Conservation (phyloP, 2,888 invertebrate genomes). For the Griposia aprilina region DNA sequence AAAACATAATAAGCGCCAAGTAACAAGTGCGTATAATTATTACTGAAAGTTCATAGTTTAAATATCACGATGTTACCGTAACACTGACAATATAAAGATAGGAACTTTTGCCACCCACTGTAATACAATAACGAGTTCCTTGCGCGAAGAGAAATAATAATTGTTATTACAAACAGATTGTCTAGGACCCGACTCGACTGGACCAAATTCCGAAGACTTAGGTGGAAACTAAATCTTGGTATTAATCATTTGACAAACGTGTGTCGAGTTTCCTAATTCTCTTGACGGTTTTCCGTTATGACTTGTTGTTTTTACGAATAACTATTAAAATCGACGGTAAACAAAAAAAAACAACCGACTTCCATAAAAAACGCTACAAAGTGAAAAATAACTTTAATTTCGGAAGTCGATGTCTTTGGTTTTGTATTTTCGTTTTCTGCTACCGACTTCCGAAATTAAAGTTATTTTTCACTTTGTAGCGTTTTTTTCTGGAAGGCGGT, state of each 20-base stretch:
- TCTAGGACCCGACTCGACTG: no score
- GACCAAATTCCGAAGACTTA: not conserved
- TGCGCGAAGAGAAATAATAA: constrained; percentile 15
- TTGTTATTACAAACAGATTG: constrained; percentile 17
- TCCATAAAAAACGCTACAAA: no score
- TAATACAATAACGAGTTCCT: not conserved
- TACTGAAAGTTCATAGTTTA: not conserved
- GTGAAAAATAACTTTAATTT: no score
- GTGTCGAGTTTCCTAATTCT: not conserved
- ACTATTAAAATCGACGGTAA: not conserved
- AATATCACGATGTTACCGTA: constrained; percentile 2
- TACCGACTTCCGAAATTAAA: no score
- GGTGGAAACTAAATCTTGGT: not conserved
- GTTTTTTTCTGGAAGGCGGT: no score
- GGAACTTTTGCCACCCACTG: not conserved
- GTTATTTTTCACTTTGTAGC: no score
- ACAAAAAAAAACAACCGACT: no score
- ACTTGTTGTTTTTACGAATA: not conserved
- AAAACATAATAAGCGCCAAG: not conserved
- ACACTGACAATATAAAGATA: not conserved
- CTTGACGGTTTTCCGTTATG: not conserved
- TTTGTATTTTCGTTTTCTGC: no score
- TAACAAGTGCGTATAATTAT: not conserved
- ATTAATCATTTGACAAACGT: not conserved
- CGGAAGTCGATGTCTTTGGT: no score